These are phyloP conservation scores for Caerostris extrusa DNA, from an alignment of 1,140 invertebrate genomes.

Conservation along the genomic window DNA sequence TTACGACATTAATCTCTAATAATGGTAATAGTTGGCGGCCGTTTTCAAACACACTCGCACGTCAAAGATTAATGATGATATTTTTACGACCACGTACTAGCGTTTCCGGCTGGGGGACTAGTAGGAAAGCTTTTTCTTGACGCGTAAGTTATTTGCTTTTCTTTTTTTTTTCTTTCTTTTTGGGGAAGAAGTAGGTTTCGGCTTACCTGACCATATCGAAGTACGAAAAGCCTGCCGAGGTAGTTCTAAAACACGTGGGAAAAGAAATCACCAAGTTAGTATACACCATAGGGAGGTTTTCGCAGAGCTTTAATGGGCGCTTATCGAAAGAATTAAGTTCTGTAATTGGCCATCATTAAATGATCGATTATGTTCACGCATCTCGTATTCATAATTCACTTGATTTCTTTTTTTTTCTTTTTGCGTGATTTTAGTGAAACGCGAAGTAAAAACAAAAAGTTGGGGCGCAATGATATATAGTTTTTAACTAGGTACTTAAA, in stretches of 20 bases:
- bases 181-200: not conserved
- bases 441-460: too few relatives aligned
- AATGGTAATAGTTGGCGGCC: slow-evolving; percentile 70
- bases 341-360: slow-evolving; percentile 21
- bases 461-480: too few relatives aligned
- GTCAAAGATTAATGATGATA: slow-evolving; percentile 63
- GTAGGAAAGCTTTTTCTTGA: not conserved
- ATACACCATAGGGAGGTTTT: not conserved
- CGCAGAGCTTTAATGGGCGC: not conserved
- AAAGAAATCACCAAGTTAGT: not conserved
- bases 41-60: slow-evolving; percentile 73
- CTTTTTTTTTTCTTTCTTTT: not conserved
- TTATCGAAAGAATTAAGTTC: slow-evolving; percentile 21
- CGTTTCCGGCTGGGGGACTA: slow-evolving; percentile 48
- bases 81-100: slow-evolving; percentile 64
- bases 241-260: not conserved
- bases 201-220: not conserved
- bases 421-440: not conserved
- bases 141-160: not conserved
- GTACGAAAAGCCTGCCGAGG: not conserved
- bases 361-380: slow-evolving; percentile 26
- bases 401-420: not conserved
- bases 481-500: too few relatives aligned
- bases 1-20: slow-evolving; percentile 68
- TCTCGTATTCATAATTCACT: slow-evolving; percentile 21